These are phyloP conservation scores for Pogoniulus pusillus DNA, from an alignment of 2,797 vertebrate species.

Conservation along the genomic window DNA sequence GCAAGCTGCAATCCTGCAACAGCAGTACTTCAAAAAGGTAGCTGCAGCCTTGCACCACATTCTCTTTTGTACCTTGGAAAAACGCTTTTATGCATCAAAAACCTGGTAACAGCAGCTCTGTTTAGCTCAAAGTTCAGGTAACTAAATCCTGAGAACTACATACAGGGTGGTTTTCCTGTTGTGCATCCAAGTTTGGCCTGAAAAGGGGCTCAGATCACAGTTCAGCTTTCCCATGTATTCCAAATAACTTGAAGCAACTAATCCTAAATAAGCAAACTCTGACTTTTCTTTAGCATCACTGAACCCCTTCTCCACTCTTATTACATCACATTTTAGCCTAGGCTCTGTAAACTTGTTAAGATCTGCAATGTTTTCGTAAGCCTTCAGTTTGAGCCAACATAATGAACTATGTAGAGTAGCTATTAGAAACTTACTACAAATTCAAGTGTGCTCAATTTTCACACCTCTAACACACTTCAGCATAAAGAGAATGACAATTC, in stretches of 20 bases:
- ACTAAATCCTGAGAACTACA: background rate
- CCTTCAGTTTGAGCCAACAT: background rate
- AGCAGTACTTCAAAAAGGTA: background rate
- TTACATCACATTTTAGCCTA: background rate
- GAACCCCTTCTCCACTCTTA: background rate
- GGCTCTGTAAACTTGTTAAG: background rate
- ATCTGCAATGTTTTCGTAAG: background rate
- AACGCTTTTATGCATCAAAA: background rate
- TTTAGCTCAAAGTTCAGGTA: background rate
- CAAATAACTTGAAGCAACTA: background rate
- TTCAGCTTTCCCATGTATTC: background rate
- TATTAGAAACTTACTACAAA: background rate
- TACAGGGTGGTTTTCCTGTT: background rate
- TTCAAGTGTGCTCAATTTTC: background rate
- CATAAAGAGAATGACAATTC: background rate
- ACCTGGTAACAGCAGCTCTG: background rate
- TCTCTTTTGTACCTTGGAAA: background rate
- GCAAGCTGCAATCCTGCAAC: background rate
- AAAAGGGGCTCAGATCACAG: background rate
- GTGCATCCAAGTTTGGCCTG: background rate
- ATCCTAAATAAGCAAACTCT: background rate
- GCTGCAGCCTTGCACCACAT: background rate
- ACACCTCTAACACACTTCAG: background rate
- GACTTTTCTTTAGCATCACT: background rate
- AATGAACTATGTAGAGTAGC: background rate